Conservation (phyloP, 2,797 vertebrate genomes). For the Xiphophorus birchmanni region DNA sequence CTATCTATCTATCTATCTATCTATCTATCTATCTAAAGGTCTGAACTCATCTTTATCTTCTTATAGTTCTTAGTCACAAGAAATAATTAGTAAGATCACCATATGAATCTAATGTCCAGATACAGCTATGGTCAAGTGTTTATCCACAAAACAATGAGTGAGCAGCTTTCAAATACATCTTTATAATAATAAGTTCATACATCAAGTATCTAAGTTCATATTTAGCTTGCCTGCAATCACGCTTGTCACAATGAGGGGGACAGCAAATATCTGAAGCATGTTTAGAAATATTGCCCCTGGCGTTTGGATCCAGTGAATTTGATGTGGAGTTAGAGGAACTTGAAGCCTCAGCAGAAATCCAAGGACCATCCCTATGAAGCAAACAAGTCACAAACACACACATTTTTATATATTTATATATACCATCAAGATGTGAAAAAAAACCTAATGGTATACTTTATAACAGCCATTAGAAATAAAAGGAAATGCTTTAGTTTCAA, state of each 20-base stretch:
- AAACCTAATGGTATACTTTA: too few relatives aligned
- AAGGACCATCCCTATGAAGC: not conserved
- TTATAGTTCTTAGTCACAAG: not conserved
- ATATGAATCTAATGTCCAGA: not conserved
- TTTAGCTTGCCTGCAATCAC: conserved; percentile 12
- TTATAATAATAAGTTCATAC: not conserved
- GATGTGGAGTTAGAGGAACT: accelerated
- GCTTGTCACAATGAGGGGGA: conserved; percentile 18
- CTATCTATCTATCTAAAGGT: too few relatives aligned
- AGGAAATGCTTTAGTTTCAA: too few relatives aligned
- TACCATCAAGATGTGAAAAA: too few relatives aligned
- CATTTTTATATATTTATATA: too few relatives aligned
- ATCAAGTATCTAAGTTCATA: not conserved
- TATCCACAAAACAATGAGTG: not conserved
- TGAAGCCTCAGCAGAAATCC: not conserved
- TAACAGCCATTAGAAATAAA: too few relatives aligned
- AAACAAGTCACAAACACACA: not conserved
- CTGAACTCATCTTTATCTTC: not conserved
- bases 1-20: too few relatives aligned
- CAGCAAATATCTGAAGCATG: conserved; percentile 5
- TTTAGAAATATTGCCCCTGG: conserved; percentile 6
- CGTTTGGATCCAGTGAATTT: too few relatives aligned
- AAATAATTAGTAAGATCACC: not conserved
- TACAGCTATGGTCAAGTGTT: not conserved
- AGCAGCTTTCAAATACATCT: not conserved